Conservation (phyloP, 2,113 vertebrate species). For the Dicerorhinus sumatrensis region DNA sequence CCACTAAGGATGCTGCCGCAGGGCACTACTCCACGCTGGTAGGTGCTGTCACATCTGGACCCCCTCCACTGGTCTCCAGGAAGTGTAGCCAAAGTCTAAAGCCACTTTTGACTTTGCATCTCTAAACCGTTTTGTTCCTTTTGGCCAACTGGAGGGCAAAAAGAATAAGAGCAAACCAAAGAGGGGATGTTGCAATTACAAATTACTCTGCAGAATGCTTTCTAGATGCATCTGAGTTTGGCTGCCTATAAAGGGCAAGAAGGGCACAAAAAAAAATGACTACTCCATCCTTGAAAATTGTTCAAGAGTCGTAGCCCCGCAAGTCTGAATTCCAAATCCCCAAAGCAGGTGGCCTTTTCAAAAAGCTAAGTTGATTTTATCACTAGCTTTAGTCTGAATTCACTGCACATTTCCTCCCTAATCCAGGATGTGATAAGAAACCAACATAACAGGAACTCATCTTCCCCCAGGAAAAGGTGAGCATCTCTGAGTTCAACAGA, state of each 20-base stretch:
- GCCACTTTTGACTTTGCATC: constrained; percentile 7
- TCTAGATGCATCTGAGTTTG: neutral
- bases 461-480: constrained; percentile 56
- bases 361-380: constrained; percentile 46
- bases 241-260: neutral
- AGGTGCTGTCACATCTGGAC: neutral
- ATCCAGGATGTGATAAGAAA: constrained; percentile 64
- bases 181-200: neutral
- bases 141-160: constrained; percentile 25
- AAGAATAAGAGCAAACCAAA: constrained; percentile 28
- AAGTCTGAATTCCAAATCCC: constrained; percentile 38
- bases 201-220: constrained; percentile 7
- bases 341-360: constrained; percentile 45
- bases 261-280: neutral
- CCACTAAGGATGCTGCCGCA: constrained; percentile 30
- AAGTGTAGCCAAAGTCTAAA: constrained; percentile 30
- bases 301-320: neutral
- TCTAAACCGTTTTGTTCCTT: constrained; percentile 58
- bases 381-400: constrained; percentile 1
- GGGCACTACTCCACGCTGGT: neutral
- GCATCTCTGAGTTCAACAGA: constrained; percentile 57
- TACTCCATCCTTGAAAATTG: neutral
- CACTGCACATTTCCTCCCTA: constrained; percentile 8
- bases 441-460: constrained; percentile 16
- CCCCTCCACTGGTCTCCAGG: neutral